Percentiles rank a stretch among this genome's conserved stretches.
phyloP scores from a whole-genome alignment of 2,888 invertebrate species.

The Scaptomyza reducta region DNA sequence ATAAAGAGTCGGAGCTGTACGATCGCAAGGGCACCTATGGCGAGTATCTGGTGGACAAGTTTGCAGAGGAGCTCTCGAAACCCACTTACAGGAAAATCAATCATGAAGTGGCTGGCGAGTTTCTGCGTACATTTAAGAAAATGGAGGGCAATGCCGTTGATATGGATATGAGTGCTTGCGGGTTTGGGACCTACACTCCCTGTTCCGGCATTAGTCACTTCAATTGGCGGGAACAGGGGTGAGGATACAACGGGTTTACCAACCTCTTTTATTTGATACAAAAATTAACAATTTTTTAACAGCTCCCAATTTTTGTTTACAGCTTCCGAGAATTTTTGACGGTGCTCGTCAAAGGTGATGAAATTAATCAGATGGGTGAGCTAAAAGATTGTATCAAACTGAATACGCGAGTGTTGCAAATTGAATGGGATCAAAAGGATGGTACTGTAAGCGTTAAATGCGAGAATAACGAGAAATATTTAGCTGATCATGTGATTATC shows the following conservation, averaged over 20 bases:
- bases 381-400: conserved; percentile 74
- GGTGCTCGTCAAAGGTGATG: conserved; percentile 46
- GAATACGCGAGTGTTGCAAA: conserved; percentile 50
- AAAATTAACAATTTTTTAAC: too few relatives aligned
- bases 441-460: conserved; percentile 53
- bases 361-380: conserved; percentile 49
- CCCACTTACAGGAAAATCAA: conserved; percentile 71
- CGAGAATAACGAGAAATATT: conserved; percentile 77
- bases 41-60: conserved; percentile 62
- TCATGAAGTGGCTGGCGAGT: conserved; percentile 82
- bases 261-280: too few relatives aligned
- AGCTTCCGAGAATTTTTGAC: conserved; percentile 47
- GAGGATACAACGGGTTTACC: too few relatives aligned
- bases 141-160: conserved; percentile 74
- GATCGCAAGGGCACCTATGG: conserved; percentile 61
- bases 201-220: conserved; percentile 88
- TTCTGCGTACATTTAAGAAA: conserved; percentile 86
- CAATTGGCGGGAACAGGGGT: conserved; percentile 89
- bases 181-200: conserved; percentile 87
- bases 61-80: conserved; percentile 37
- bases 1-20: conserved; percentile 66
- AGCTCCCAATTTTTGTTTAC: conserved; percentile 73
- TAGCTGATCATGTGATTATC: conserved; percentile 86
- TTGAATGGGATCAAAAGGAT: conserved; percentile 62
- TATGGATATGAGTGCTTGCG: conserved; percentile 86